These are phyloP conservation scores for Schrankia costaestrigalis DNA, from an alignment of 2,888 invertebrate genomes.

Conservation along the genomic window DNA sequence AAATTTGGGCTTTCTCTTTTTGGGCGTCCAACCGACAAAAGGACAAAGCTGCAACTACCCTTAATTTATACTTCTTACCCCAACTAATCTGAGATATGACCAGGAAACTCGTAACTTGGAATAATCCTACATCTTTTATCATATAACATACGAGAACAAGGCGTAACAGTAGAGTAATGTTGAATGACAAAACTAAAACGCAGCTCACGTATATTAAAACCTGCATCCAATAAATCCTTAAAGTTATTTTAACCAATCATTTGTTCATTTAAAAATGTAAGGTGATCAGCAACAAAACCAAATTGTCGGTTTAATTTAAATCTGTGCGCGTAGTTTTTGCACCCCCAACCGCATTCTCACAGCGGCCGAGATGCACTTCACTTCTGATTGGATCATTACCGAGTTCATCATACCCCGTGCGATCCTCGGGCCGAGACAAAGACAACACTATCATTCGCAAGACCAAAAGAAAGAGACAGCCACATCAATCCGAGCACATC, in stretches of 20 bases:
- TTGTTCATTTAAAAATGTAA: constrained; percentile 34
- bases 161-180: too few species aligned
- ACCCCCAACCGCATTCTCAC: constrained; percentile 80
- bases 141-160: too few species aligned
- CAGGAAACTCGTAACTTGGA: too few species aligned
- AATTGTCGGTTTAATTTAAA: constrained; percentile 76
- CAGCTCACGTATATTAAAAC: neutral
- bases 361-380: constrained; percentile 78
- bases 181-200: neutral
- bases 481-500: constrained; percentile 59
- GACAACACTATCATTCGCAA: constrained; percentile 40
- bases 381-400: constrained; percentile 81
- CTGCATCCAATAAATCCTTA: constrained; percentile 6
- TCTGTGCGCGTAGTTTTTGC: constrained; percentile 76
- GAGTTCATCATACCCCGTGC: constrained; percentile 80
- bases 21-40: too few species aligned
- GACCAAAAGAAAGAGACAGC: constrained; percentile 40
- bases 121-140: too few species aligned
- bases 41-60: too few species aligned
- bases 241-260: constrained; percentile 21
- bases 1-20: too few species aligned
- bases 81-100: too few species aligned
- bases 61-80: too few species aligned
- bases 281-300: constrained; percentile 64
- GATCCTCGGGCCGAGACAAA: constrained; percentile 68